phyloP scores from a whole-genome alignment of 1,140 invertebrate genomes.

The Brachionus rubens region DNA sequence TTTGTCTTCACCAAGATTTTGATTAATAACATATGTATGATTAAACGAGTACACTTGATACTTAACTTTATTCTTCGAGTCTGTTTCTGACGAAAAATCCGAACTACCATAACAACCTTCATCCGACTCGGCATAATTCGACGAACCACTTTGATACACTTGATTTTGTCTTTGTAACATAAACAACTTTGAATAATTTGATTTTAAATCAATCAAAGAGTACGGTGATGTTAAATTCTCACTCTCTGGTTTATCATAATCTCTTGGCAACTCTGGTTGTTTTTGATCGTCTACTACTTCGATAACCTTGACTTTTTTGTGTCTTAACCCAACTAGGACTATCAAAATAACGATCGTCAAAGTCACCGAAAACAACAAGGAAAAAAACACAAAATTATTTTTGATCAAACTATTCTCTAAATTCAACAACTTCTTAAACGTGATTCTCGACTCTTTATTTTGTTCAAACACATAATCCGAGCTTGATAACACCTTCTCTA shows the following conservation, averaged over 20 bases:
- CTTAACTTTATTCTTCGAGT: not conserved
- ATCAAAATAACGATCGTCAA: no score
- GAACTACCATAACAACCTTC: slow-evolving; percentile 40
- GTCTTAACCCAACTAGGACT: not conserved
- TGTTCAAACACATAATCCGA: no score
- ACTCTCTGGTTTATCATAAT: slow-evolving; percentile 1
- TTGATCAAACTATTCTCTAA: no score
- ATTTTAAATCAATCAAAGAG: not conserved
- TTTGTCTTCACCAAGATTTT: no score
- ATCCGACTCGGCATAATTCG: slow-evolving; percentile 29
- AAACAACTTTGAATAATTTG: not conserved
- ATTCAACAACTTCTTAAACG: no score
- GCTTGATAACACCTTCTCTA: no score
- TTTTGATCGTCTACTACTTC: not conserved
- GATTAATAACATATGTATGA: no score
- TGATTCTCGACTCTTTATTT: no score
- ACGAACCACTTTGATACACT: not conserved
- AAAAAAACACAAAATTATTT: no score
- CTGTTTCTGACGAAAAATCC: slow-evolving; percentile 12
- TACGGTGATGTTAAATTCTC: not conserved
- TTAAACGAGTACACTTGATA: no score
- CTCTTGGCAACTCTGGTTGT: no score
- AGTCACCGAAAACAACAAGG: no score
- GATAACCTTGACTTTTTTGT: not conserved
- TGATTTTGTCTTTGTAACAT: slow-evolving; percentile 12